Percentiles rank a stretch among this genome's conserved stretches.
Conservation (phyloP, 1,140 invertebrate genomes). For the Phenacoccus solenopsis region DNA sequence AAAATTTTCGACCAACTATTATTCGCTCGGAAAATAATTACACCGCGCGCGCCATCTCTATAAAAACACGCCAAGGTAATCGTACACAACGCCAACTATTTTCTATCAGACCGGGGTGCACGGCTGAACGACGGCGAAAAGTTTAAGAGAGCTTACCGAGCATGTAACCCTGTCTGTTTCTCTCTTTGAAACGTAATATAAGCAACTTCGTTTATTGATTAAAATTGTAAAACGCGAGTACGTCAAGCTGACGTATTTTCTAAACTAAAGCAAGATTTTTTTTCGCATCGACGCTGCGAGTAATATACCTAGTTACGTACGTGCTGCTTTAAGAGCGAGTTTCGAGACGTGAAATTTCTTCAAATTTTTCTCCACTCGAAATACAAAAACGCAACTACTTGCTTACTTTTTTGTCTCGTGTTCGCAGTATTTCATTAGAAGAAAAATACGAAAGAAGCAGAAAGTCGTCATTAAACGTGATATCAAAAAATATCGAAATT, state of each 20-base stretch:
- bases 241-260: constrained; percentile 1
- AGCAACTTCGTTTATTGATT: background rate
- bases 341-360: too few species aligned
- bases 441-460: too few species aligned
- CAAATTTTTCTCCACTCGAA: too few species aligned
- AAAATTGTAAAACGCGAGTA: background rate
- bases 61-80: too few species aligned
- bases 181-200: background rate
- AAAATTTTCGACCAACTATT: background rate
- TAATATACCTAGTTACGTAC: too few species aligned
- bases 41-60: background rate
- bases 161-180: too few species aligned
- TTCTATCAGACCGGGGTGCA: background rate
- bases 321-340: too few species aligned
- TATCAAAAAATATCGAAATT: too few species aligned
- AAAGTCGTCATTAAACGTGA: too few species aligned
- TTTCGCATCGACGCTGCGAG: background rate
- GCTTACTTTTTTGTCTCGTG: too few species aligned
- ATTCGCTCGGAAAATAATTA: background rate
- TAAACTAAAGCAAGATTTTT: background rate
- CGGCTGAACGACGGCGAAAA: background rate
- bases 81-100: background rate
- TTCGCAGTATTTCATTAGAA: too few species aligned
- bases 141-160: background rate
- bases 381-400: too few species aligned